Base-by-base conservation (phyloP, 2,797 vertebrate genomes). In the Thaleichthys pacificus region DNA sequence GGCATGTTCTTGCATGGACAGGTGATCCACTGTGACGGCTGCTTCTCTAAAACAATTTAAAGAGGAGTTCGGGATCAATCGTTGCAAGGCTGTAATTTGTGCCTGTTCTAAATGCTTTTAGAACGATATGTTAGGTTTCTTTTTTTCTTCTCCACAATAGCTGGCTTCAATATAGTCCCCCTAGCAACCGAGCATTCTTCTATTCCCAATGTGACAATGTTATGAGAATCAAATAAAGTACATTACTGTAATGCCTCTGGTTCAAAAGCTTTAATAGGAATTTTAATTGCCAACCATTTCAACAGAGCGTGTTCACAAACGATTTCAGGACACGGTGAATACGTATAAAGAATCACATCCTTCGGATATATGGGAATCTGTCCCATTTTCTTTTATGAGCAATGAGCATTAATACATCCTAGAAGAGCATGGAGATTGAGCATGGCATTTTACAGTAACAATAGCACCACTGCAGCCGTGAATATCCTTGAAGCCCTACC, bases 221-320 rank as follows among this genome's bases (percentile, higher is more conserved):
- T 75, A 77, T 62, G 65, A 67, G 58, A 28, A 75, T 73, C 2
- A 78, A 90, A 87, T 85, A 82, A 90, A 61, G 86, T 72, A 42
- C 60, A 81, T 78, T 73, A 35, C 57, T 47, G 70, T 26, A 69
- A 65, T 79, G 2, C 56, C 4, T 80, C 35, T 61, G 68, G 77
- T 87, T 81, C 77, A 80, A 82, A 84, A 73, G 30, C 61, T 89
- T 89, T 89, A 88, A 82, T 91, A 47, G 79, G 35, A 66, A 74
- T 74, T 72, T 79, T 86, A 77, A 84, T 87, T 84, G 78, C 69
- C 24, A 56, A 66, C 35, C 63, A 66, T 24, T 56, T 24, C 26
- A 85, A 81, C 83, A 73, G 14, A 78, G 61, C 76, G 80, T 86
- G 68, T 74, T 75, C 75, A 77, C 76, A 82, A 66, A 66, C 73